Base-by-base conservation (phyloP, 2,888 invertebrate species). In the Sphecodes monilicornis region DNA sequence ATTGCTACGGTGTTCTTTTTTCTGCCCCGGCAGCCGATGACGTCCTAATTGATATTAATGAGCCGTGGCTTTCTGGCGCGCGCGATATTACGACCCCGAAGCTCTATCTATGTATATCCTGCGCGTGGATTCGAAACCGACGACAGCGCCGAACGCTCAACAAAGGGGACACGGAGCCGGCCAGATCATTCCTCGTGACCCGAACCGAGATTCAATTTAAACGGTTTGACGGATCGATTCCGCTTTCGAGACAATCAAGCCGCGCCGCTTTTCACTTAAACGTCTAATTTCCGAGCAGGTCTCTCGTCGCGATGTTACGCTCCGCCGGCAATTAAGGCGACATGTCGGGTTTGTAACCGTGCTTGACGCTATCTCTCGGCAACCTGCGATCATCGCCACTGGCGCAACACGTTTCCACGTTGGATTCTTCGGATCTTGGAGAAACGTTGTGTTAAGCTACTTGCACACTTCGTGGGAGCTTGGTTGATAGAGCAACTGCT, bases 241-340 rank as follows among this genome's bases (percentile, higher is more conserved):
- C 60, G 82, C 64, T 73, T 73, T 73, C 76, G 69, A 73, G 76
- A 77, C 82, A 73, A 84, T 77, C 76, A 74, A 84, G 76, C 76
- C 36, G 50, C 18, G 75, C 69, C 60, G 82, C 60, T 76, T 83
- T 81, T 83, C 82, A 46, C 71, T 82, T 66, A 54, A 82, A 81
- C 82, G 81, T 82, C 82, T 82, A 76, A 82, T 82, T 82, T 72
- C 82, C 54, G 81, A 72, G 18, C 60, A 54, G 71, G 11, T 66
- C 75, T 66, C 66, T 66, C 66, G 64, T 75, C n/a, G 64, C 81
- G 66, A 76, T 72, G 82, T 71, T 71, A 80, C 82, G 64, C 70
- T 75, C 82, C 64, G 71, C 36, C 71, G 66, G 73, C 76, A 83
- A 83, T 83, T 82, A 83, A 83, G 82, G 76, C 72, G 83, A 82